Conservation (phyloP, 1,140 invertebrate genomes). For the Ericerus pela region DNA sequence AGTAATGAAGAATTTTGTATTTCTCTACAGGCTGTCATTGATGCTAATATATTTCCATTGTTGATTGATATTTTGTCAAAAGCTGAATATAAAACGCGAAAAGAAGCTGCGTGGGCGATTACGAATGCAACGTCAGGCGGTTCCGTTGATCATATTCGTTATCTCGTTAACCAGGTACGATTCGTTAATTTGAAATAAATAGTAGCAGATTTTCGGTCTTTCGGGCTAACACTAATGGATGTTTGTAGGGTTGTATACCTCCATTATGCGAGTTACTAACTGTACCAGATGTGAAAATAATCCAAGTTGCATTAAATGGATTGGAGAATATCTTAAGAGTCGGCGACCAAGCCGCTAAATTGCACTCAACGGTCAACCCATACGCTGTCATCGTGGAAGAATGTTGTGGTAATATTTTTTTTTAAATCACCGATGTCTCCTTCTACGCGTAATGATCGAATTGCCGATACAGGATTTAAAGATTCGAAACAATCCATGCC, state of each 20-base stretch:
- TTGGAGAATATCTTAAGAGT: constrained; percentile 89
- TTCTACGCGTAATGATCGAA: no score
- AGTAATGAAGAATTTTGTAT: no score
- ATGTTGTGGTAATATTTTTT: constrained; percentile 63
- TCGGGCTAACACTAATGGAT: background rate
- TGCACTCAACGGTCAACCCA: constrained; percentile 57
- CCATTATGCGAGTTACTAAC: constrained; percentile 88
- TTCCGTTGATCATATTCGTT: constrained; percentile 80
- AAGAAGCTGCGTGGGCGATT: constrained; percentile 96
- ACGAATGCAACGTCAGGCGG: constrained; percentile 95
- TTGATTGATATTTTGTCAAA: constrained; percentile 80
- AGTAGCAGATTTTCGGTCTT: background rate
- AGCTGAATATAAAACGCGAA: constrained; percentile 91
- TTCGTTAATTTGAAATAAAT: constrained; percentile 35
- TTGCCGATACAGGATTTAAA: no score
- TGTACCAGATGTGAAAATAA: constrained; percentile 87
- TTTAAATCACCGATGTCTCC: background rate
- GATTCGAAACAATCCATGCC: no score
- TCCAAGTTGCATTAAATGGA: constrained; percentile 93
- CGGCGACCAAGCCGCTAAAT: constrained; percentile 67
- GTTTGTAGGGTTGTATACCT: constrained; percentile 61
- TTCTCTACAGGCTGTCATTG: constrained; percentile 66
- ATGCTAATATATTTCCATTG: constrained; percentile 85
- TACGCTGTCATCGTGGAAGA: constrained; percentile 89
- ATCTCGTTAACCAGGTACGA: constrained; percentile 34